Conservation (phyloP, 1,140 invertebrate species). For the Cheumatopsyche charites region DNA sequence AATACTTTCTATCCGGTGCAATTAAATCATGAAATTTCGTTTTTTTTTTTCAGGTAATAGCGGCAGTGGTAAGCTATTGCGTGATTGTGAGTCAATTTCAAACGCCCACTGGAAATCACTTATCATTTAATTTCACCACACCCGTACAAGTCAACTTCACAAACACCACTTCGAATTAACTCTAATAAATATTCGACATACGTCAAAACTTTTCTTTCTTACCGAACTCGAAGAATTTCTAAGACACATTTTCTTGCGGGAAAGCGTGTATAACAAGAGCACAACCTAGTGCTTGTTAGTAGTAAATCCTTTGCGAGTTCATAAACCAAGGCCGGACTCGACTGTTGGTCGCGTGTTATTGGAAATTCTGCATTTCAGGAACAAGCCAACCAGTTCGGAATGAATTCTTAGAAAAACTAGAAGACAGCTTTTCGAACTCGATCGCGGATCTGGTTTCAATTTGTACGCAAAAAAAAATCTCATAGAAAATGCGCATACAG, state of each 20-base stretch:
- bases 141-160: not conserved
- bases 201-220: not conserved
- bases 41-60: constrained; percentile 30
- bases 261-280: constrained; percentile 19
- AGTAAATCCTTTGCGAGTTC: constrained; percentile 31
- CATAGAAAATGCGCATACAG: not conserved
- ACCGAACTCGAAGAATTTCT: not conserved
- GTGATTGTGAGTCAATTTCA: constrained; percentile 41
- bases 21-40: constrained; percentile 7
- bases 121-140: not conserved
- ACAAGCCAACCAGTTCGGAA: constrained; percentile 7
- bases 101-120: not conserved
- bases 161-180: not conserved
- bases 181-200: not conserved
- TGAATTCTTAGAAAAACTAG: constrained; percentile 20
- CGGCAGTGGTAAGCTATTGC: constrained; percentile 35
- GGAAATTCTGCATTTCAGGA: constrained; percentile 33
- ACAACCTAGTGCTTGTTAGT: constrained; percentile 20
- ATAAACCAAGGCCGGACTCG: constrained; percentile 29
- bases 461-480: not conserved
- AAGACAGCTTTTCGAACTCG: constrained; percentile 11
- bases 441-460: constrained; percentile 20
- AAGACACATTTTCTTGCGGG: not conserved
- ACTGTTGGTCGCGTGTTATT: constrained; percentile 26
- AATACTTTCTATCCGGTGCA: constrained; percentile 13